Conservation (phyloP, 1,140 invertebrate genomes). For the Drosophila suzukii region DNA sequence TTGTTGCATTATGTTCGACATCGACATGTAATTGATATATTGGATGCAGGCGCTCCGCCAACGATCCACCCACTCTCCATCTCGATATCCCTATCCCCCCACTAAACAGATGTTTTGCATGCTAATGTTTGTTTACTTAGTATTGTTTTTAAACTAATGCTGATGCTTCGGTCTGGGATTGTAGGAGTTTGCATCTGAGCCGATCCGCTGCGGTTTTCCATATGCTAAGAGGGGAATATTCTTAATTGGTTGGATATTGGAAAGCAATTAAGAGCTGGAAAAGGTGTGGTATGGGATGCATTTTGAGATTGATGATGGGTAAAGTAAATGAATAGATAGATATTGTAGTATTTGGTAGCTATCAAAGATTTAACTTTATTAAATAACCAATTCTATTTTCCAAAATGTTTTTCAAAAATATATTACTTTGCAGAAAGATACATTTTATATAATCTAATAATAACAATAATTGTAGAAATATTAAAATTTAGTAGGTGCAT, state of each 20-base stretch:
- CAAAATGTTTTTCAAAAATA: no score
- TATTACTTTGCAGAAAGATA: no score
- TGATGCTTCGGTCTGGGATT: constrained; percentile 47
- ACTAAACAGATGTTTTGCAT: constrained; percentile 70
- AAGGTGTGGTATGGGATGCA: constrained; percentile 1
- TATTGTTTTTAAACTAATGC: constrained; percentile 75
- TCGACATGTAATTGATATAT: constrained; percentile 79
- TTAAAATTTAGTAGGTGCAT: no score
- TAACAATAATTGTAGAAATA: no score
- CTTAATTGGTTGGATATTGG: constrained; percentile 53
- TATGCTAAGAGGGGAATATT: constrained; percentile 15
- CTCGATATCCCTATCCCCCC: background rate
- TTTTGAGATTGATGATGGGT: background rate
- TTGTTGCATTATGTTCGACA: constrained; percentile 72
- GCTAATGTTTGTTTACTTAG: constrained; percentile 70
- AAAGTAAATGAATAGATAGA: background rate
- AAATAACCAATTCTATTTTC: no score
- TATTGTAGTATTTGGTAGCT: no score
- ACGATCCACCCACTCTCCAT: constrained; percentile 24
- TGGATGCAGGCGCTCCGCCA: constrained; percentile 55
- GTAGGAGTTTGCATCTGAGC: constrained; percentile 32
- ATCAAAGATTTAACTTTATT: no score
- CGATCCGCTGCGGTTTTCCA: constrained; percentile 54
- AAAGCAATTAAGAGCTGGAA: constrained; percentile 14
- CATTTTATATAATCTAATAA: no score